Base-by-base conservation (phyloP, 1,140 invertebrate genomes). In the Drosophila bipectinata region DNA sequence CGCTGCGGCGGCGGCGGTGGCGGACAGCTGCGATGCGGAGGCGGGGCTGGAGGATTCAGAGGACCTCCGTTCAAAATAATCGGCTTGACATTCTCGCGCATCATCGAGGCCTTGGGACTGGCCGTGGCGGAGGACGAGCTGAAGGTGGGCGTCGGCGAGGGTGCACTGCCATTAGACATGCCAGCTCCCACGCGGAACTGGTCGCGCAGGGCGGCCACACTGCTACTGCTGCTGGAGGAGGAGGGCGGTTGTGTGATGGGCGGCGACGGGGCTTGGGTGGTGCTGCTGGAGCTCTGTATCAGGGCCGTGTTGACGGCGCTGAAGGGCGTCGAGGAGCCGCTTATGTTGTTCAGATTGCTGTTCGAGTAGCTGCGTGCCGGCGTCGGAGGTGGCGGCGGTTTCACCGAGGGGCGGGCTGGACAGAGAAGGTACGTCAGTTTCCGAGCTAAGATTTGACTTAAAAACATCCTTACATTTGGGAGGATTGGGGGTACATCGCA, bases 321-420 rank as follows among this genome's bases (percentile, higher is more conserved):
- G 37, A 77, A 75, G 2, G 74, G 77, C 12, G 68, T 75, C 41
- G 37, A 21, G 21, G 49, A 10, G 12, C 51, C 52, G 8, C 67
- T 66, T n/a, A 79, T 63, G 52, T 63, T 82, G 71, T 67, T 90
- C 18, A 92, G 49, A 62, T 92, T 92, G 58, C 72, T 84, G 81
- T 92, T 92, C n/a, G 91, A 92, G 41, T 90, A 77, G 57, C 91
- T 92, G 53, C 91, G 90, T 10, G 85, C 79, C 21, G 91, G 91
- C 68, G 91, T 91, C 2, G 91, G 91, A 4, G 91, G 91, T 41
- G 91, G 91, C 26, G 91, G 91, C 12, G 91, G 90, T 56, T 92
- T 92, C 1, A 91, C 87, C 58, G 81, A 83, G 26, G 91, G 91
- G 5, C 91, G 91, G 63, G 89, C 90, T 68, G 24, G 14, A 14